Conservation (phyloP, 2,113 vertebrate species). For the Mirounga angustirostris region DNA sequence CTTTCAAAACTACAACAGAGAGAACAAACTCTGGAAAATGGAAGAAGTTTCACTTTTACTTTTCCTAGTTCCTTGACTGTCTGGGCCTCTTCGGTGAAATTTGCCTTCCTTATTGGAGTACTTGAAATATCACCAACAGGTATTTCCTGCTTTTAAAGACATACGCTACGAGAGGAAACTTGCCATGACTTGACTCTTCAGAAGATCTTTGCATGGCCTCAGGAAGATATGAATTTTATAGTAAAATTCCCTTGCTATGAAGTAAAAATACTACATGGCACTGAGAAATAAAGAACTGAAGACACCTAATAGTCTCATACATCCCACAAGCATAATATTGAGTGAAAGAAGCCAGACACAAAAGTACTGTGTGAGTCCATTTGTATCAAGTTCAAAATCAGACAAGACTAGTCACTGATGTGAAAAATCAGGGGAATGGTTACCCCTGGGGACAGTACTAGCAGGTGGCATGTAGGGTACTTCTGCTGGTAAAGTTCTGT, state of each 20-base stretch:
- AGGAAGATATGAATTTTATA: background rate
- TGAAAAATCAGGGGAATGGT: background rate
- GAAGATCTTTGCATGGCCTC: conserved; percentile 4
- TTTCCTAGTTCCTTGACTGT: background rate
- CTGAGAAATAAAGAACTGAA: conserved; percentile 40
- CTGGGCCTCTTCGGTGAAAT: background rate
- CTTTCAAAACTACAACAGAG: conserved; percentile 73
- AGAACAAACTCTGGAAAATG: conserved; percentile 57
- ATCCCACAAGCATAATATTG: background rate
- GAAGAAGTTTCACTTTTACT: conserved; percentile 66
- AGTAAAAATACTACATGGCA: background rate
- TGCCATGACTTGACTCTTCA: background rate
- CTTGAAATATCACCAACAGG: conserved; percentile 39
- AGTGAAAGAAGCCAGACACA: background rate
- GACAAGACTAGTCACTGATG: background rate
- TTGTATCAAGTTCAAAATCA: conserved; percentile 27
- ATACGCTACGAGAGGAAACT: background rate
- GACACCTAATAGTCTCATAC: background rate
- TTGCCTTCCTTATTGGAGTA: background rate
- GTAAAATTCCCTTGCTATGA: conserved; percentile 7
- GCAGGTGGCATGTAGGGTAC: background rate
- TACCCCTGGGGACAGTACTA: background rate
- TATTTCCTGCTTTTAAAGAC: conserved; percentile 37
- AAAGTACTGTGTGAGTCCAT: background rate
- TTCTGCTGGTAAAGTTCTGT: background rate